A percentile compares a stretch with the other conserved stretches of the same genome.
Evolutionary conservation across 2,888 invertebrate genomes (phyloP).

Genomic region (Aphodius granarius): DNA sequence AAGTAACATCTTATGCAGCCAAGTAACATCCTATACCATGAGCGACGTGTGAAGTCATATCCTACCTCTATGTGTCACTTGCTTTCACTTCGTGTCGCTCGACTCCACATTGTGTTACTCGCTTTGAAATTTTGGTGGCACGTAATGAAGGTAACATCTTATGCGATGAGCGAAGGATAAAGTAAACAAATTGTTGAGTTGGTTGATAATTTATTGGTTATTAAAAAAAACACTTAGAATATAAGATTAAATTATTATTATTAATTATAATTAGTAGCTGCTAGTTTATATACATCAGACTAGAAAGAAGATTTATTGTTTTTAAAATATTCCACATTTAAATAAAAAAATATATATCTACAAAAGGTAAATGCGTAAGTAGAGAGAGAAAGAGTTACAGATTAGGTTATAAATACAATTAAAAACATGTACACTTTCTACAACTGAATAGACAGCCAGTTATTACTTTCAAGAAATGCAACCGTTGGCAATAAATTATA

Average conservation of each 20-base stretch:
- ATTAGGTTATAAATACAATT: conserved; percentile 18
- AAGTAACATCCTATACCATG: too few species aligned
- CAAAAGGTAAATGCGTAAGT: conserved; percentile 26
- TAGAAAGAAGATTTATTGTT: conserved; percentile 41
- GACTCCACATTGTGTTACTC: too few species aligned
- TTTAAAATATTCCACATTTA: conserved; percentile 35
- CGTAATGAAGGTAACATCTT: too few species aligned
- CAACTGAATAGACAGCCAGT: conserved; percentile 2
- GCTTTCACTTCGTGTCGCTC: too few species aligned
- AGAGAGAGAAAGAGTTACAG: conserved; percentile 19
- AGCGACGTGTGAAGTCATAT: too few species aligned
- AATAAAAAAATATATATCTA: conserved; percentile 34
- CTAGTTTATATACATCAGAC: conserved; percentile 51
- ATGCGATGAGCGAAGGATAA: not conserved
- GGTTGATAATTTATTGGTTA: conserved; percentile 42
- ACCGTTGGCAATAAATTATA: conserved; percentile 24
- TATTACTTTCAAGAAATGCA: conserved; percentile 13
- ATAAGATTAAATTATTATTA: conserved; percentile 44
- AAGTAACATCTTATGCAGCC: too few species aligned
- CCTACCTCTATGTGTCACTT: too few species aligned
- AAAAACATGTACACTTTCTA: conserved; percentile 22
- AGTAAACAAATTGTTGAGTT: not conserved
- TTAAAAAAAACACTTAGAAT: conserved; percentile 50
- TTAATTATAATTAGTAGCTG: conserved; percentile 31
- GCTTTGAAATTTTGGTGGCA: too few species aligned